Base-by-base conservation (phyloP, 2,797 vertebrate genomes). In the Pseudotriccus pelzelni region DNA sequence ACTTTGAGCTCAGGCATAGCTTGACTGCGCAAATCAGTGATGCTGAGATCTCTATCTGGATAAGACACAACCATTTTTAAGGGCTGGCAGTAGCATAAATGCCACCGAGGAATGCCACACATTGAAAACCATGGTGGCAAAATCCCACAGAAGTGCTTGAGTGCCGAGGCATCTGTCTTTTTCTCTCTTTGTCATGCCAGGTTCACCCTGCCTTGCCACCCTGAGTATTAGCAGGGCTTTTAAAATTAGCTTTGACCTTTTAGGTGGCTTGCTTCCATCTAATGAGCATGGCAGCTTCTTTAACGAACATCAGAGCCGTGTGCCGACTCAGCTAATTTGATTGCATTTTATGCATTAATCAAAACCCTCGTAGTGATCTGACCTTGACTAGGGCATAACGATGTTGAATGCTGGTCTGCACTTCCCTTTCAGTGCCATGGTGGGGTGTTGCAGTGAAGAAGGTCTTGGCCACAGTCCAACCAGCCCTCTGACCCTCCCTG, bases 291-390 rank as follows among this genome's bases (percentile, higher is more conserved):
- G 88, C 79, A 84, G 60, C 79, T 80, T 84, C 93, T 79, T 82
- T 88, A 95, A 96, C 7, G 27, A 95, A 90, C 62, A 72, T 81
- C 89, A 90, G 89, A 81, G 84, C 62, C 0, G 36, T 46, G 46
- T 90, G 79, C 87, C 14, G 11, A 94, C 87, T 95, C 96, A 94
- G 95, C 88, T 94, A 74, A 95, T 92, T 94, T 93, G 93, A 97
- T 94, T 95, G 90, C 18, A 0, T 87, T 95, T 97, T 95, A 41
- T 90, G 66, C 89, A 68, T 94, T 97, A 95, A 92, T 95, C 87
- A 95, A 95, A 93, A 37, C 58, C 14, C 62, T 89, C n/a, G 22
- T 12, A 70, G 79, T 84, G 63, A 86, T 70, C 74, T 95, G 92
- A 92, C 87, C 87, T 94, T 95, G 92, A 76, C 39, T 78, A 90